Evolutionary conservation across 2,113 vertebrate genomes (phyloP).

Genomic region (Pseudopodoces humilis): DNA sequence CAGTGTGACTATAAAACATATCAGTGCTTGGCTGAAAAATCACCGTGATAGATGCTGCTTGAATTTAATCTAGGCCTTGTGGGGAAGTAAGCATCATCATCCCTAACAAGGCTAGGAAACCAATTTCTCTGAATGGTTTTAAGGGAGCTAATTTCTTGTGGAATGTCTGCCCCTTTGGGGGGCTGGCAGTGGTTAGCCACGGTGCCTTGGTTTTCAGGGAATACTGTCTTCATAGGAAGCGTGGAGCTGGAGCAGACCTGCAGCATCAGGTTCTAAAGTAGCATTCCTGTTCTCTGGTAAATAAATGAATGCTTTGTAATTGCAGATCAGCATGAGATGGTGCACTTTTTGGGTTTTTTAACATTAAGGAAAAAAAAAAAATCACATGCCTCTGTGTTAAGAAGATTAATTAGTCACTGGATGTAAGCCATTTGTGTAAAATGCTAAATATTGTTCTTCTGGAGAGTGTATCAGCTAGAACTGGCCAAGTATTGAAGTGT

Average conservation of each 20-base stretch:
- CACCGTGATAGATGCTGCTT: background rate
- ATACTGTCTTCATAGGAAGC: background rate
- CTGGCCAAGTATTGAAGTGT: background rate
- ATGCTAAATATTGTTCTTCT: conserved; percentile 35
- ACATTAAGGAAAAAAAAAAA: background rate
- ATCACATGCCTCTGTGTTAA: background rate
- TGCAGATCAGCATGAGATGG: background rate
- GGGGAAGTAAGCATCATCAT: background rate
- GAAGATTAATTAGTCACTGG: conserved; percentile 19
- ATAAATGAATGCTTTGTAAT: background rate
- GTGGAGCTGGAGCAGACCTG: background rate
- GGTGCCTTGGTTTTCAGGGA: background rate
- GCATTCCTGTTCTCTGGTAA: background rate
- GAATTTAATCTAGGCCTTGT: background rate
- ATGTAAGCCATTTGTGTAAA: background rate
- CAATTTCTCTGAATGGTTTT: background rate
- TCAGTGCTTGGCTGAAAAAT: background rate
- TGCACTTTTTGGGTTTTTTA: background rate
- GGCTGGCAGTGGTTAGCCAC: background rate
- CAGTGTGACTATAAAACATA: background rate
- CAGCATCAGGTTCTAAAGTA: background rate
- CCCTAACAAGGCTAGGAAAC: background rate
- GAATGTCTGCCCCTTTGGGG: background rate
- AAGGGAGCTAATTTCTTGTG: background rate
- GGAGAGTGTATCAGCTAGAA: background rate